Evolutionary conservation across 2,888 invertebrate species (phyloP).

Genomic region (Drosophila prolongata): DNA sequence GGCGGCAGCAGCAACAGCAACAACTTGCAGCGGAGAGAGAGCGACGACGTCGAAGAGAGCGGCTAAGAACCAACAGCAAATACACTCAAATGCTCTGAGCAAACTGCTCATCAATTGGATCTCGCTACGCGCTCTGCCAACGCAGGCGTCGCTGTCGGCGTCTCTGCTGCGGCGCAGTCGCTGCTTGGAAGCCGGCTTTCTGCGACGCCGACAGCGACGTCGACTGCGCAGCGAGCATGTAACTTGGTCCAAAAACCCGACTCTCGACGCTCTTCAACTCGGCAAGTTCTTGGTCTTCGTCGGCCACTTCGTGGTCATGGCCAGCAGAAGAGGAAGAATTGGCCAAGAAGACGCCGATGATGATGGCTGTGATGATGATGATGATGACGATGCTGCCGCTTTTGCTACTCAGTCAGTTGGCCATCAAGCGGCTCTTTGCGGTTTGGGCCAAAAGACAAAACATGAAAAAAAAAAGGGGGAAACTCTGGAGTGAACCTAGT

Average conservation of each 20-base stretch:
- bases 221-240: conserved; percentile 56
- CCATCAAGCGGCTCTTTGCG: conserved; percentile 76
- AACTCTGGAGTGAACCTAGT: conserved; percentile 5
- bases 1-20: conserved; percentile 50
- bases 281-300: conserved; percentile 51
- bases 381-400: conserved; percentile 30
- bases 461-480: conserved; percentile 8
- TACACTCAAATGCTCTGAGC: conserved; percentile 24
- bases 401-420: conserved; percentile 69
- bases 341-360: conserved; percentile 51
- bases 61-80: conserved; percentile 59
- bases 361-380: conserved; percentile 19
- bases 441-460: conserved; percentile 47
- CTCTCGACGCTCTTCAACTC: conserved; percentile 53
- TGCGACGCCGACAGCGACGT: conserved; percentile 39
- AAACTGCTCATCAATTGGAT: conserved; percentile 67
- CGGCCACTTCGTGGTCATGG: conserved; percentile 60
- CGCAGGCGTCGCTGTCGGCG: conserved; percentile 29
- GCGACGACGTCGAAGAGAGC: conserved; percentile 49
- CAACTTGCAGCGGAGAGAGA: conserved; percentile 43
- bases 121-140: conserved; percentile 49
- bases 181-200: conserved; percentile 58
- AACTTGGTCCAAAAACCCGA: conserved; percentile 62
- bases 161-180: conserved; percentile 27
- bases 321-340: conserved; percentile 58